phyloP scores from a whole-genome alignment of 2,797 vertebrate genomes.

The Discoglossus pictus region DNA sequence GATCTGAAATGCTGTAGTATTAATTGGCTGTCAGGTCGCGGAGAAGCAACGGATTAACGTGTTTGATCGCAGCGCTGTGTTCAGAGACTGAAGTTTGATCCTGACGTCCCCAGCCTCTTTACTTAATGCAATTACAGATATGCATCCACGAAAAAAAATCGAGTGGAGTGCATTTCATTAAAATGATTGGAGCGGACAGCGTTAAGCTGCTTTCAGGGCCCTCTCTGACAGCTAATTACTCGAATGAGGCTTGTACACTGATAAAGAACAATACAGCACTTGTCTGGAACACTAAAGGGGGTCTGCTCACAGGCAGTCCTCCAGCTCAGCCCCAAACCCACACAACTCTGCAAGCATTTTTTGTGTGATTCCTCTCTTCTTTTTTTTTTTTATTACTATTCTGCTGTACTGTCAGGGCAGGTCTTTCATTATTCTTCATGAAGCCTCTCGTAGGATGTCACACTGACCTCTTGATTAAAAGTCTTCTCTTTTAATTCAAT shows the following conservation, averaged over 20 bases:
- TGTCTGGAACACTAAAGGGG: slow-evolving; percentile 61
- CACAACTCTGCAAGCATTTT: slow-evolving; percentile 30
- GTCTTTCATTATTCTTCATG: slow-evolving; percentile 13
- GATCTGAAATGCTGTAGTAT: slow-evolving; percentile 78
- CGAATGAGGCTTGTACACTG: slow-evolving; percentile 89
- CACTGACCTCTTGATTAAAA: too few species aligned
- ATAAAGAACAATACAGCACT: slow-evolving; percentile 89
- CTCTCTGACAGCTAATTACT: slow-evolving; percentile 98
- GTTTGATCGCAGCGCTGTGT: slow-evolving; percentile 76
- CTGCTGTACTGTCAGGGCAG: slow-evolving; percentile 18
- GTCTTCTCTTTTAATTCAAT: too few species aligned
- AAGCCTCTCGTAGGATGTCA: background rate
- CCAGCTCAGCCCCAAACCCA: slow-evolving; percentile 45
- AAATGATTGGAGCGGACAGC: slow-evolving; percentile 95
- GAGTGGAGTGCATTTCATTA: slow-evolving; percentile 97
- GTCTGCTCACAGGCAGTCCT: slow-evolving; percentile 45
- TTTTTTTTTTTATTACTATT: slow-evolving; percentile 15
- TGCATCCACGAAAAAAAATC: slow-evolving; percentile 90
- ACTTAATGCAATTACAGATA: slow-evolving; percentile 89
- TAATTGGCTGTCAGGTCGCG: slow-evolving; percentile 94
- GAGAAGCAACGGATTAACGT: slow-evolving; percentile 89
- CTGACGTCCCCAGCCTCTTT: slow-evolving; percentile 76
- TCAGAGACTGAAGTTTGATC: slow-evolving; percentile 77
- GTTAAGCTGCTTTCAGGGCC: slow-evolving; percentile 91
- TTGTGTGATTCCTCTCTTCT: background rate